These are phyloP conservation scores for Vipera ursinii DNA, from an alignment of 2,797 vertebrate species.

Conservation along the genomic window DNA sequence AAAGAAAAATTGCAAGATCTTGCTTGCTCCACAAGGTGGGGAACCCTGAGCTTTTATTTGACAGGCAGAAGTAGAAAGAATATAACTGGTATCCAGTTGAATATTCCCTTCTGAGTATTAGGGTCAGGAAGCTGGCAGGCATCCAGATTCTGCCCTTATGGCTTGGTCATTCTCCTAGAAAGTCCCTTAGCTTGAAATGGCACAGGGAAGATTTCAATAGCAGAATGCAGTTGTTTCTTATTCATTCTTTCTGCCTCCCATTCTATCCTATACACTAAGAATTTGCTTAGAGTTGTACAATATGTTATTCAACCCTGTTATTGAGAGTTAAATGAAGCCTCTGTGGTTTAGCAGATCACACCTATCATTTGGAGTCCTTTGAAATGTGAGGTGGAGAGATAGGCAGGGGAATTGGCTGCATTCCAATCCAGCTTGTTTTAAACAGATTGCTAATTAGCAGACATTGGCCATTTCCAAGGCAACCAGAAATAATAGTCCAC, in stretches of 20 bases:
- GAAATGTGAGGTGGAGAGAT: conserved; percentile 3
- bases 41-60: background rate
- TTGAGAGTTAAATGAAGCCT: background rate
- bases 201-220: background rate
- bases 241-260: background rate
- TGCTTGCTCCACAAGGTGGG: background rate
- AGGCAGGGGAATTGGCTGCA: conserved; percentile 1
- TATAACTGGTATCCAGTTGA: background rate
- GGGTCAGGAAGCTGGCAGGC: background rate
- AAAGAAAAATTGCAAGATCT: background rate
- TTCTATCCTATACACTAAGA: background rate
- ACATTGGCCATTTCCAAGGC: conserved; percentile 26
- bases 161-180: background rate
- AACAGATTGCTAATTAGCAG: conserved; percentile 30
- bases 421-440: conserved; percentile 14
- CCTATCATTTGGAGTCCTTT: conserved; percentile 14
- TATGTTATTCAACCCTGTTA: background rate
- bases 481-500: conserved; percentile 5
- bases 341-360: background rate
- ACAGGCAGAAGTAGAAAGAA: background rate
- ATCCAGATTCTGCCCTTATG: background rate
- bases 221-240: background rate
- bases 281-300: background rate
- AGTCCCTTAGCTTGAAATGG: background rate
- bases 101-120: background rate